phyloP scores from a whole-genome alignment of 2,797 vertebrate species.

The Poeciliopsis turneri region DNA sequence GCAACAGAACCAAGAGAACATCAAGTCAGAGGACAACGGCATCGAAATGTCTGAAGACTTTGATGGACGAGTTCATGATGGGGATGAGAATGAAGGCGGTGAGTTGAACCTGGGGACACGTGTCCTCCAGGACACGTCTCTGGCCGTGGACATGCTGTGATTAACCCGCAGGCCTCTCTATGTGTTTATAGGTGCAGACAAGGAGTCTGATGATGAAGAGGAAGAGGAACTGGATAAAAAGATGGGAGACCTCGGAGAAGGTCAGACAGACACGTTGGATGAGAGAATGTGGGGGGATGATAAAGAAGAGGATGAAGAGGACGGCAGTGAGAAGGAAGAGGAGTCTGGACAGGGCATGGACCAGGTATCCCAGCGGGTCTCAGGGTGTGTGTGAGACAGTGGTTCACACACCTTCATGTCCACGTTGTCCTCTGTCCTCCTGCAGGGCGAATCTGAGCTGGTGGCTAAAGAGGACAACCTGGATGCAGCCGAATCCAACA shows the following conservation, averaged over 20 bases:
- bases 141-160: background rate
- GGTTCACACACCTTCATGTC: background rate
- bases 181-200: constrained; percentile 75
- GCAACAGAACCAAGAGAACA: constrained; percentile 86
- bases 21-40: constrained; percentile 93
- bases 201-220: constrained; percentile 86
- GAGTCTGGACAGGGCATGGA: constrained; percentile 95
- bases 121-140: background rate
- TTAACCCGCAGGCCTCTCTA: background rate
- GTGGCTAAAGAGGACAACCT: constrained; percentile 94
- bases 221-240: constrained; percentile 93
- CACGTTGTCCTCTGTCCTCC: background rate
- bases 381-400: background rate
- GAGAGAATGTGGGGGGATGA: constrained; percentile 97
- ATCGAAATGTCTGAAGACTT: constrained; percentile 99
- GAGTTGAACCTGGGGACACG: background rate
- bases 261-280: constrained; percentile 92
- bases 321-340: constrained; percentile 84
- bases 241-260: constrained; percentile 93
- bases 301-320: constrained; percentile 83
- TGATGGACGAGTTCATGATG: constrained; percentile 92
- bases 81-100: constrained; percentile 85
- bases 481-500: constrained; percentile 82
- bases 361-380: constrained; percentile 79
- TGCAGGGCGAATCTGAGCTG: constrained; percentile 89